Percentiles rank a stretch among this genome's conserved stretches.
These are phyloP conservation scores for Oophaga pumilio DNA, from an alignment of 2,113 vertebrate species.

Conservation along the genomic window DNA sequence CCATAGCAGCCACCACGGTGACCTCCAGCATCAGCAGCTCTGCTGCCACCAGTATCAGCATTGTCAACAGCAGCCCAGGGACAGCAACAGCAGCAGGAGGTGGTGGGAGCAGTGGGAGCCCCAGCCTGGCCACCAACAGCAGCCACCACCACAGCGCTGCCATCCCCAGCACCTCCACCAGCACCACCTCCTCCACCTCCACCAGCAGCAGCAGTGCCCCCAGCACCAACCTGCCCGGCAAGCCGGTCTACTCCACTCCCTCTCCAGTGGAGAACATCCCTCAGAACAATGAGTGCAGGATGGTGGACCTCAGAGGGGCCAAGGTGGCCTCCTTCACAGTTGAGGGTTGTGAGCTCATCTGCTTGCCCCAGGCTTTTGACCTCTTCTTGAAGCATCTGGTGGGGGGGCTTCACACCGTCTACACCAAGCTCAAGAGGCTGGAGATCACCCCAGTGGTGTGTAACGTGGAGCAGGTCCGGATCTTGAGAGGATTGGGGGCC, in stretches of 20 bases:
- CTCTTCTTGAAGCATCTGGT: slow-evolving; percentile 98
- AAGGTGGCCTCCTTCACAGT: slow-evolving; percentile 98
- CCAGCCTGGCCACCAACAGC: slow-evolving; percentile 58
- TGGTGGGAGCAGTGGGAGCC: slow-evolving; percentile 43
- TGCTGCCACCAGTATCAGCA: slow-evolving; percentile 61
- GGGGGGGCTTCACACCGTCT: slow-evolving; percentile 96
- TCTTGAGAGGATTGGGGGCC: slow-evolving; percentile 93
- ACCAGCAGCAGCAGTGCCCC: slow-evolving; percentile 77
- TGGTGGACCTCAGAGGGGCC: slow-evolving; percentile 95
- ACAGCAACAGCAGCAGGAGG: slow-evolving; percentile 37
- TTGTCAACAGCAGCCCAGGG: slow-evolving; percentile 60
- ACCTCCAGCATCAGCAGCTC: slow-evolving; percentile 76
- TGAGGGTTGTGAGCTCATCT: slow-evolving; percentile 96
- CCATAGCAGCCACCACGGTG: slow-evolving; percentile 64
- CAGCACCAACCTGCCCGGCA: slow-evolving; percentile 71
- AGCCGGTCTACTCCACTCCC: slow-evolving; percentile 96
- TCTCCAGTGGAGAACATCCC: slow-evolving; percentile 98
- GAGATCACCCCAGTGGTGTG: slow-evolving; percentile 98
- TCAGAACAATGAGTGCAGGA: slow-evolving; percentile 98
- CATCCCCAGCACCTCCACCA: not conserved
- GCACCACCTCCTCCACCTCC: slow-evolving; percentile 64
- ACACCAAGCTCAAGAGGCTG: slow-evolving; percentile 98
- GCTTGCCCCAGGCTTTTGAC: slow-evolving; percentile 97
- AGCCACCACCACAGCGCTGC: slow-evolving; percentile 45
- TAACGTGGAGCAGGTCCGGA: slow-evolving; percentile 98